Evolutionary conservation across 2,113 vertebrate genomes (phyloP).

Genomic region (Atlantisia rogersi): DNA sequence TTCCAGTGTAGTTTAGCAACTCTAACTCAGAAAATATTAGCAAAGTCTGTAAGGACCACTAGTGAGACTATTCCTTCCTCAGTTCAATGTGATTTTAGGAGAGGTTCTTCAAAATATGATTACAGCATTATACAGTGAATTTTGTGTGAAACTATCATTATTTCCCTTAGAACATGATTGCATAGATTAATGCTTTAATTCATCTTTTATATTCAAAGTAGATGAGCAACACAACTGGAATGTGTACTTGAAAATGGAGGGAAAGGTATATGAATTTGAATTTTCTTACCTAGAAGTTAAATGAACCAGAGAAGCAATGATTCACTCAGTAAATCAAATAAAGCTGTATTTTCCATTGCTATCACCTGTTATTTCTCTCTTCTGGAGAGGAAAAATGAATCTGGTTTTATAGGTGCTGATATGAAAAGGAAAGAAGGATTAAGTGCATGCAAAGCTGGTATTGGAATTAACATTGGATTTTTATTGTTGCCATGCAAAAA

Average conservation of each 20-base stretch:
- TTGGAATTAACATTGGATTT: background rate
- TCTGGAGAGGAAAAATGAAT: background rate
- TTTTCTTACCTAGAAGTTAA: background rate
- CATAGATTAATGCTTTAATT: slow-evolving; percentile 40
- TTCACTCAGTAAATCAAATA: background rate
- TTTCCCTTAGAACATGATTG: background rate
- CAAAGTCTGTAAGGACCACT: background rate
- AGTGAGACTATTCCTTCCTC: background rate
- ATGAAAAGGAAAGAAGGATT: background rate
- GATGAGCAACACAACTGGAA: slow-evolving; percentile 23
- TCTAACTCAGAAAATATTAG: background rate
- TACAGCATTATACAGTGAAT: background rate
- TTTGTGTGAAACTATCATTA: background rate
- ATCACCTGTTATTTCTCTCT: background rate
- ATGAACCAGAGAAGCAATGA: background rate
- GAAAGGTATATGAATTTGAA: background rate
- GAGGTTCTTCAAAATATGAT: background rate
- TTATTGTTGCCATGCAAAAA: background rate
- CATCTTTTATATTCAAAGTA: background rate
- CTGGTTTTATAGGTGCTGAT: background rate
- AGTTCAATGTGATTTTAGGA: background rate
- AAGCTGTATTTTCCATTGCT: background rate
- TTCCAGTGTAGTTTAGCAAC: background rate
- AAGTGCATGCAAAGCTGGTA: background rate
- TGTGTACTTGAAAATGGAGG: background rate